phyloP scores from a whole-genome alignment of 2,797 vertebrate species.

The Takifugu ocellatus region DNA sequence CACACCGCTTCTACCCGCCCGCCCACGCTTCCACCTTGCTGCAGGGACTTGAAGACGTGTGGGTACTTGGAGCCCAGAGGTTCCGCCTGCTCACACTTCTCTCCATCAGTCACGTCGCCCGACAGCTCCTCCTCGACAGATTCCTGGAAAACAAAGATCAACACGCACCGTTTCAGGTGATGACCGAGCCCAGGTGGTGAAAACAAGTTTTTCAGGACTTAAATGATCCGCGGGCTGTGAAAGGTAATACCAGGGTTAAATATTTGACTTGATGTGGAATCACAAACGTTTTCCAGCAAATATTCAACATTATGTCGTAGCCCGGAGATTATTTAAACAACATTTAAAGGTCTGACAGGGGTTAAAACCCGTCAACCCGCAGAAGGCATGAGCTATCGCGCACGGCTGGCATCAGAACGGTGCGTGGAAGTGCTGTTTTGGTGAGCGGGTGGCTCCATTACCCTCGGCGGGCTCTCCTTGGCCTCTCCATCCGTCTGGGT shows the following conservation, averaged over 20 bases:
- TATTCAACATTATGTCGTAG: no score
- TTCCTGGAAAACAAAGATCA: conserved; percentile 44
- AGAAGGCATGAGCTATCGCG: no score
- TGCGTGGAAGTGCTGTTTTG: not conserved
- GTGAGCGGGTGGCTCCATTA: conserved; percentile 12
- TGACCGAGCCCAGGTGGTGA: not conserved
- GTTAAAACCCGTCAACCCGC: no score
- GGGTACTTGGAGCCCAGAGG: conserved; percentile 43
- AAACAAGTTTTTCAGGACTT: conserved; percentile 24
- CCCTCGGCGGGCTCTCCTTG: conserved; percentile 39
- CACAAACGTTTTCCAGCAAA: no score
- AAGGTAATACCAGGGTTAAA: not conserved
- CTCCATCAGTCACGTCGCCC: conserved; percentile 33
- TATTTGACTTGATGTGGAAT: not conserved
- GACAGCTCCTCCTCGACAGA: not conserved
- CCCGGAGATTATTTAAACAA: no score
- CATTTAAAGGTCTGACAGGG: no score
- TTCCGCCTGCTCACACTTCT: conserved; percentile 1
- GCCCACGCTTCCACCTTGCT: conserved; percentile 53
- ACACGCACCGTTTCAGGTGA: not conserved
- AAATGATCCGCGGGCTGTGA: conserved; percentile 9
- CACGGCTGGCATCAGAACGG: not conserved
- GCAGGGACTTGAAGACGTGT: conserved; percentile 68
- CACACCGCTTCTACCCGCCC: no score
- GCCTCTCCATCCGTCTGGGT: conserved; percentile 68